A percentile compares a stretch with the other conserved stretches of the same genome.
Conservation (phyloP, 2,797 vertebrate species). For the Alosa sapidissima region DNA sequence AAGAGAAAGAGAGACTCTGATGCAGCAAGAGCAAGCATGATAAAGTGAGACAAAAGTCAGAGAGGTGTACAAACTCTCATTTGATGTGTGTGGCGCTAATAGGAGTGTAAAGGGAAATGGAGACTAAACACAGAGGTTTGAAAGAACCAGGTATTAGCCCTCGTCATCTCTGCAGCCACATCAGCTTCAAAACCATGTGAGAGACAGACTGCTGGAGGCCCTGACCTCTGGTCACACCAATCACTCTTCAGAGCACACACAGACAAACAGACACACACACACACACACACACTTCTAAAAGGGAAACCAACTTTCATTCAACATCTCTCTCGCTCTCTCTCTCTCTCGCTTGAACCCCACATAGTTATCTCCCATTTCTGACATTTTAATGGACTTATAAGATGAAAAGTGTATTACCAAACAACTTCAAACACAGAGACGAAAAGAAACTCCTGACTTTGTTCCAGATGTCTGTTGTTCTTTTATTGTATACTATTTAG, state of each 20-base stretch:
- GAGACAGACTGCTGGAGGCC: not conserved
- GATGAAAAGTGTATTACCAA: not conserved
- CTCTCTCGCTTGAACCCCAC: not conserved
- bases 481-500: not conserved
- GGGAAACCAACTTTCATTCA: not conserved
- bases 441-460: not conserved
- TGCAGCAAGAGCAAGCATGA: not conserved
- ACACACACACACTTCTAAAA: slow-evolving; percentile 1
- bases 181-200: not conserved
- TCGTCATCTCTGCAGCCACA: not conserved
- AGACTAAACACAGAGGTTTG: not conserved
- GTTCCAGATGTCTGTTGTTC: not conserved
- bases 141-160: not conserved
- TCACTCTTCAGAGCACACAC: not conserved
- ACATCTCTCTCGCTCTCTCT: not conserved
- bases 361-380: not conserved
- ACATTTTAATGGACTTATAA: slow-evolving; percentile 11
- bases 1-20: not conserved
- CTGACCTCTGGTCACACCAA: not conserved
- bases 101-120: not conserved
- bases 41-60: not conserved
- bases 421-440: not conserved
- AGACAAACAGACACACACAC: not conserved
- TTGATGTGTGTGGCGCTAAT: not conserved
- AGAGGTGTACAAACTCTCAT: not conserved